Percentiles rank a stretch among this genome's conserved stretches.
Evolutionary conservation across 2,888 invertebrate species (phyloP).

Genomic region (Dryobotodes eremita): DNA sequence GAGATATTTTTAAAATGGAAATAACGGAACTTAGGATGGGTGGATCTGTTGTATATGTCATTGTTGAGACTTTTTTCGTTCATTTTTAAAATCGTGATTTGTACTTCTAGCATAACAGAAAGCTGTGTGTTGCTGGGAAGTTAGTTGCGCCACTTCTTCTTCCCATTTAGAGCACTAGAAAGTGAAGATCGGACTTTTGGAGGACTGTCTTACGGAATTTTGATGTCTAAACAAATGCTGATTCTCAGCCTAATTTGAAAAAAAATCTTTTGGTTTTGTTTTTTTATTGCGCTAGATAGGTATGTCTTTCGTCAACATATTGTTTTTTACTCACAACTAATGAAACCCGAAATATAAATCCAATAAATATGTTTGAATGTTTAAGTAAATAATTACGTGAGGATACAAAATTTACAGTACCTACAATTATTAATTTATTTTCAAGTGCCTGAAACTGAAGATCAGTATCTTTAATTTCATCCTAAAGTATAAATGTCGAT

Average conservation of each 20-base stretch:
- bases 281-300: neutral
- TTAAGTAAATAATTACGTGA: neutral
- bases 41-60: constrained; percentile 2
- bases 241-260: neutral
- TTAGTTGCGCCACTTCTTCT: neutral
- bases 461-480: constrained; percentile 25
- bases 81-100: neutral
- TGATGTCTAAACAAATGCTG: neutral
- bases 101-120: neutral
- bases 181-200: neutral
- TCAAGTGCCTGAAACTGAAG: neutral
- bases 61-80: neutral
- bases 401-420: neutral
- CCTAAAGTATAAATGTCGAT: constrained; percentile 24
- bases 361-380: neutral
- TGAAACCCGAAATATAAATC: neutral
- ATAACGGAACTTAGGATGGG: constrained; percentile 35
- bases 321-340: neutral
- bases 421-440: neutral
- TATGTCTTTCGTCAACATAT: neutral
- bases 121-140: neutral
- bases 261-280: neutral
- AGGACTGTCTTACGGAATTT: neutral
- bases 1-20: constrained; percentile 55
- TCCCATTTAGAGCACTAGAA: neutral